A percentile compares a stretch with the other conserved stretches of the same genome.
Evolutionary conservation across 1,140 invertebrate species (phyloP).

Genomic region (Drosophila tristis): DNA sequence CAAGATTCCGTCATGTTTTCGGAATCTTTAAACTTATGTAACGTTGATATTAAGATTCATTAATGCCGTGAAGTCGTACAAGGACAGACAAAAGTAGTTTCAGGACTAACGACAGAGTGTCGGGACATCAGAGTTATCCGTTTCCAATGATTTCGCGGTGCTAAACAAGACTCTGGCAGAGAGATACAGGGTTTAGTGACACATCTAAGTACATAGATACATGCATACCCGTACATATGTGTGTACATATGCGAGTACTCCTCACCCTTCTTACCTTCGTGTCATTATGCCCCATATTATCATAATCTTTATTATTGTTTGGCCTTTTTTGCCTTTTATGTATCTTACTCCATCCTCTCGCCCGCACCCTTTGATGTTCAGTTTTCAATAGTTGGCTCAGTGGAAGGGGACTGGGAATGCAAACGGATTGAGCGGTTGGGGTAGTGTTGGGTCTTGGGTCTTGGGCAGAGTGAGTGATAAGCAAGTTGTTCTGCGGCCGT

Average conservation of each 20-base stretch:
- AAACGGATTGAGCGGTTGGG: not conserved
- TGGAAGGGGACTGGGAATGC: conserved; percentile 7
- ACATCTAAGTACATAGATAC: no score
- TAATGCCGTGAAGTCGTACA: no score
- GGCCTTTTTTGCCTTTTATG: conserved; percentile 15
- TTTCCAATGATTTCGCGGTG: no score
- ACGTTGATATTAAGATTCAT: no score
- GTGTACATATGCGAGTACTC: not conserved
- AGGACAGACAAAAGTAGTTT: no score
- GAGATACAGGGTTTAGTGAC: no score
- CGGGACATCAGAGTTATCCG: no score
- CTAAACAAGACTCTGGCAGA: no score
- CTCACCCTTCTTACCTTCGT: conserved; percentile 14
- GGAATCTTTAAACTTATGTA: no score
- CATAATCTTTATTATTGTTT: conserved; percentile 42
- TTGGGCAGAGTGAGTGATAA: conserved; percentile 35
- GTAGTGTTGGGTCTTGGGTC: not conserved
- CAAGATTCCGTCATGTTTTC: no score
- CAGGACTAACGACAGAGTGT: no score
- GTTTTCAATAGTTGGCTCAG: conserved; percentile 20
- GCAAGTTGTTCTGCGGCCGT: conserved; percentile 47
- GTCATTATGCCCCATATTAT: conserved; percentile 39
- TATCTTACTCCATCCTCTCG: conserved; percentile 10
- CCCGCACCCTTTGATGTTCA: conserved; percentile 42
- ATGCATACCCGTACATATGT: not conserved